Evolutionary conservation across 2,888 invertebrate species (phyloP), one percentile per base, ranked within the genome.

Genomic region (Acronicta aceris): DNA sequence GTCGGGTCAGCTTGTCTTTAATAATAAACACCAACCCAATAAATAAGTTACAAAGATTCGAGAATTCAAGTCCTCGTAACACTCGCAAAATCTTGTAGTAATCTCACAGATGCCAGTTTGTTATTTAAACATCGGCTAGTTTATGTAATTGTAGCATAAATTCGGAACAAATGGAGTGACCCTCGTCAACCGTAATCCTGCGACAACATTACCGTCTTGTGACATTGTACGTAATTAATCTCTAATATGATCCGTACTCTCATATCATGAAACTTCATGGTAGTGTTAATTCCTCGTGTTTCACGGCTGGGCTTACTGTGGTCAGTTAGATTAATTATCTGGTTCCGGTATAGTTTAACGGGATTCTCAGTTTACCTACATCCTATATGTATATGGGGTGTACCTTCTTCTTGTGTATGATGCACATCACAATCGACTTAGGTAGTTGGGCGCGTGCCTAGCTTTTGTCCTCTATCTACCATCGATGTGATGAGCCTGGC

Each of bases 101-200:
- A 52, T 52, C 53, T 43, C n/a, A 38, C 33, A 46, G 36, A 42
- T 57, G 40, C 16, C 17, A n/a, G 33, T 15, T 54, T 55, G 25
- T 38, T 61, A 55, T 68, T 62, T 58, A 59, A 65, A 61, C 50
- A 36, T 70, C 21, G 25, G 41, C 60, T 78, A 65, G 61, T 66
- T 71, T 69, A 66, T 51, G 49, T 65, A 60, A 66, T 61, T 79
- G 76, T 81, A 76, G 62, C 71, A 71, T 75, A 76, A 76, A 78
- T 77, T 80, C 76, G 50, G 72, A 82, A 84, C 83, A 87, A 87
- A 87, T 83, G 83, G 59, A 78, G 76, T 79, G 83, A 89, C 89
- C 89, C 88, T 88, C 82, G 79, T 89, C 89, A 88, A 71, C 60
- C 81, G 81, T 88, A 85, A 86, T 84, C 82, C 79, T 81, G 71